Conservation (phyloP, 1,140 invertebrate species). For the Drosophila guanche region DNA sequence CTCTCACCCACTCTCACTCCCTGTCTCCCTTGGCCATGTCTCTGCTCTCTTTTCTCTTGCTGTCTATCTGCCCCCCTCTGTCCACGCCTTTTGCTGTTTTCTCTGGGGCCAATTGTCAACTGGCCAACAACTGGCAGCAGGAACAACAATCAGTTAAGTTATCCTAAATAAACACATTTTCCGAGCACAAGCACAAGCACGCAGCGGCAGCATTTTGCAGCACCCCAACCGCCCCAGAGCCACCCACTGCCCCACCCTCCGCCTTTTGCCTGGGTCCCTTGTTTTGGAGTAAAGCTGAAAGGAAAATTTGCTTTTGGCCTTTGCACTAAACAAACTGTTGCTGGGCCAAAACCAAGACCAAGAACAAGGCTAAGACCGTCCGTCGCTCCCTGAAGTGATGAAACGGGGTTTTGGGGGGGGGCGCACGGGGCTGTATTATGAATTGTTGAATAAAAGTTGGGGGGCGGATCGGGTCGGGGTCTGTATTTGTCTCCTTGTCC, state of each 20-base stretch:
- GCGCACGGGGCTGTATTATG: not conserved
- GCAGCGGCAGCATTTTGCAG: slow-evolving; percentile 60
- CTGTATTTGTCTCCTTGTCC: slow-evolving; percentile 29
- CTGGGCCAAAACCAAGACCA: slow-evolving; percentile 31
- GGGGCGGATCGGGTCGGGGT: slow-evolving; percentile 11
- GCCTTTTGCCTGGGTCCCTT: too few relatives aligned
- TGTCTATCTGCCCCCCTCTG: not conserved
- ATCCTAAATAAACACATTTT: slow-evolving; percentile 82
- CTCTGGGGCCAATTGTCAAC: slow-evolving; percentile 66
- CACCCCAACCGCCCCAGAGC: not conserved
- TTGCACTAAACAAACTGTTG: slow-evolving; percentile 69
- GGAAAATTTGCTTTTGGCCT: slow-evolving; percentile 63
- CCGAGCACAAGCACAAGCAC: slow-evolving; percentile 40
- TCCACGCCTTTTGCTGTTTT: slow-evolving; percentile 4
- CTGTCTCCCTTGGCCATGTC: too few relatives aligned
- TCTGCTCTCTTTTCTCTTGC: not conserved
- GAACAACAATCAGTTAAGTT: slow-evolving; percentile 66
- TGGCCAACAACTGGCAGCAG: slow-evolving; percentile 42
- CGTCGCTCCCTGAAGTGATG: not conserved
- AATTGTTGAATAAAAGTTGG: too few relatives aligned
- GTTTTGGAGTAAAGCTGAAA: slow-evolving; percentile 22
- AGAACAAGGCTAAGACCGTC: slow-evolving; percentile 23
- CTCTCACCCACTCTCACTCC: not conserved
- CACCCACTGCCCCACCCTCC: too few relatives aligned
- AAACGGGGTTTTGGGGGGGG: not conserved